Evolutionary conservation across 2,113 vertebrate species (phyloP).

Genomic region (Loxodonta africana): DNA sequence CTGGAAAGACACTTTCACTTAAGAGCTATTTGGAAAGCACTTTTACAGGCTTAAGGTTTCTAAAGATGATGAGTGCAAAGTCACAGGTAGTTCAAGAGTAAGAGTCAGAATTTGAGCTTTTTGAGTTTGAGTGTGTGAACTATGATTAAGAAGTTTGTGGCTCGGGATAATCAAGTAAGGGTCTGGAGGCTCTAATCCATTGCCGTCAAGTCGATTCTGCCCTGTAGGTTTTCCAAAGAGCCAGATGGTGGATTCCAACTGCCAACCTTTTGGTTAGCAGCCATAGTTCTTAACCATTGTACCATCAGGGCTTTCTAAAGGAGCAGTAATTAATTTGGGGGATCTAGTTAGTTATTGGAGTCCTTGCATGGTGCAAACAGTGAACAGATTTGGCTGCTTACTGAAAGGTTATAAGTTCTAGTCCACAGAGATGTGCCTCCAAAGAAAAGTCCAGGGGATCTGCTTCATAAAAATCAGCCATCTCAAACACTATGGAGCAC

Average conservation of each 20-base stretch:
- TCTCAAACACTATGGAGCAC: too few relatives aligned
- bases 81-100: conserved; percentile 9
- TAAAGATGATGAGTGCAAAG: background rate
- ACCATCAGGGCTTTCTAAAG: background rate
- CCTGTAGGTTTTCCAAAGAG: too few relatives aligned
- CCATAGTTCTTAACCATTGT: too few relatives aligned
- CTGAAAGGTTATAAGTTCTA: too few relatives aligned
- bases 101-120: background rate
- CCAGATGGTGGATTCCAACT: too few relatives aligned
- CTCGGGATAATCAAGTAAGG: background rate
- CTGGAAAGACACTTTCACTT: background rate
- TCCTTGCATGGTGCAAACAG: too few relatives aligned
- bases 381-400: too few relatives aligned
- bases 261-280: too few relatives aligned
- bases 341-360: background rate
- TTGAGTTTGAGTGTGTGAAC: background rate
- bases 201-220: too few relatives aligned
- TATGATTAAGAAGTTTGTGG: background rate
- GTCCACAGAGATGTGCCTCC: too few relatives aligned
- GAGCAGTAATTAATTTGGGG: background rate
- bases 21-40: background rate
- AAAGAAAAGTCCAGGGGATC: too few relatives aligned
- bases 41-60: background rate
- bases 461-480: too few relatives aligned
- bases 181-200: background rate